Evolutionary conservation across 2,797 vertebrate species (phyloP), one percentile per base, ranked within the genome.

Genomic region (Gymnothorax reevesii): DNA sequence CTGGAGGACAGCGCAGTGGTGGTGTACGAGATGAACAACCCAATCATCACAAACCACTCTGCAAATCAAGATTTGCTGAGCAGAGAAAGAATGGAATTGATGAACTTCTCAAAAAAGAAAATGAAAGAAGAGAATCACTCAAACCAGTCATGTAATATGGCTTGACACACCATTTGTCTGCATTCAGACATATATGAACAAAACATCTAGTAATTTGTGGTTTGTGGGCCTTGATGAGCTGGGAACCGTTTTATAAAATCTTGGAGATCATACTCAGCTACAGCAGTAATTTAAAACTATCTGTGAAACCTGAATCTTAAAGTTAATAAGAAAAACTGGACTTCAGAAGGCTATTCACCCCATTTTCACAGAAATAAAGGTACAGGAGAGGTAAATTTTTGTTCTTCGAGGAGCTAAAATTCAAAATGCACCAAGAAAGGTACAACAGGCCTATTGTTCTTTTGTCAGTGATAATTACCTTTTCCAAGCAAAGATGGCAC

Each of bases 111-210:
- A 77, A 73, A 73, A 77, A 77, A 7, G 17, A 54, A 22, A 17
- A 79, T 49, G 33, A 42, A 79, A 54, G 55, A 79, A 79, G 22
- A 1, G 4, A 77, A 12, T 79, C 55, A 27, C 17, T 79, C 49
- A 55, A 49, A 79, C 49, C 75, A 79, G 20, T 54, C 33, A 1
- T 42, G 33, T 54, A 54, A 22, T 79, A 79, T 79, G 75, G 75
- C 75, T 79, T 79, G 17, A 79, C 20, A 54, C n/a, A 9, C 5
- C 75, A 79, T 27, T 62, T 83, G 82, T 83, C 82, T 83, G 42
- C 7, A 49, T 60, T 62, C 82, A 20, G 59, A 59, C 82, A 62
- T 27, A 62, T 33, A 15, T 83, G n/a, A 59, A 60, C 33, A 20
- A 57, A 57, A 83, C 62, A 22, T 54, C 75, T 79, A 54, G 75